These are phyloP conservation scores for Drosophila baimaii DNA, from an alignment of 1,140 invertebrate genomes.

Conservation along the genomic window DNA sequence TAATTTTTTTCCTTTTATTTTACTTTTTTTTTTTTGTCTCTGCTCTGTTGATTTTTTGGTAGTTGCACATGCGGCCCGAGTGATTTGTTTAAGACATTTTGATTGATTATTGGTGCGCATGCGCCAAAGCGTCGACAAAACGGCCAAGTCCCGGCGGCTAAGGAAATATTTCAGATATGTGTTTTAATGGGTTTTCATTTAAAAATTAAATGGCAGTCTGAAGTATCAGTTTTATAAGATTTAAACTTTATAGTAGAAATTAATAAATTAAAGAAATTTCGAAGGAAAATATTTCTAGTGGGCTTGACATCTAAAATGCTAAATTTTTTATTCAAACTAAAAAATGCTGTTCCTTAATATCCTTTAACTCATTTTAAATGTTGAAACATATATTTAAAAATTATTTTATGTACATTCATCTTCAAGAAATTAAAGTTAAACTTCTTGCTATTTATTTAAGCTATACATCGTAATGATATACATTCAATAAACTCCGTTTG, in stretches of 20 bases:
- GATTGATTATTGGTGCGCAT: conserved; percentile 79
- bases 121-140: conserved; percentile 69
- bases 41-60: conserved; percentile 61
- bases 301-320: too few species aligned
- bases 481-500: neutral
- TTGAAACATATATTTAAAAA: neutral
- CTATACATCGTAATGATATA: neutral
- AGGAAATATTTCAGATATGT: conserved; percentile 4
- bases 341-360: neutral
- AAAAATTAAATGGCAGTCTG: neutral
- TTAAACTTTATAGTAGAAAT: neutral
- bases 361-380: neutral
- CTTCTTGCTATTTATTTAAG: too few species aligned
- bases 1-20: conserved; percentile 51
- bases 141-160: conserved; percentile 9
- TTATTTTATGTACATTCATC: neutral
- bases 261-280: neutral
- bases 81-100: conserved; percentile 84
- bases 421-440: neutral
- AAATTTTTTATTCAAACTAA: too few species aligned
- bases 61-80: conserved; percentile 71
- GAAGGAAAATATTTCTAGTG: neutral
- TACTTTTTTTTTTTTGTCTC: conserved; percentile 54
- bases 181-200: neutral
- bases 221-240: neutral